These are phyloP conservation scores for Laticauda colubrina DNA, from an alignment of 2,113 vertebrate genomes.

Conservation along the genomic window DNA sequence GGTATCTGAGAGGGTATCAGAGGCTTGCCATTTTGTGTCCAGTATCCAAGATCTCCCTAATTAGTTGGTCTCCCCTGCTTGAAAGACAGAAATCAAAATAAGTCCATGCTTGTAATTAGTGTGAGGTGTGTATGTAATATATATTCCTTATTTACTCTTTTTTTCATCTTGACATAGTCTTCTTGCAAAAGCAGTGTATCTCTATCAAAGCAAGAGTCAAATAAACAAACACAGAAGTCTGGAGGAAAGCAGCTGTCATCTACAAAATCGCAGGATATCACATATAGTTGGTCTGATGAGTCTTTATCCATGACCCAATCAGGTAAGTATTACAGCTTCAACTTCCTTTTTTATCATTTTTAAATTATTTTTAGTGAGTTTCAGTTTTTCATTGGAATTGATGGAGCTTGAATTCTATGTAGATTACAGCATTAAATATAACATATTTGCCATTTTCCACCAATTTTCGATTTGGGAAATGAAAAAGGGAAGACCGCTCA, in stretches of 20 bases:
- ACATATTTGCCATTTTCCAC: background rate
- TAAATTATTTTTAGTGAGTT: background rate
- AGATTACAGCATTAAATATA: background rate
- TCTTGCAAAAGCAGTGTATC: conserved; percentile 76
- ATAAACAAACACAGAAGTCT: conserved; percentile 63
- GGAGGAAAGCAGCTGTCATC: conserved; percentile 69
- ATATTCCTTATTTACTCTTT: conserved; percentile 26
- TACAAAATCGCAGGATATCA: conserved; percentile 68
- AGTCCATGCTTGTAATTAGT: conserved; percentile 19
- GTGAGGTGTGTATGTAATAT: background rate
- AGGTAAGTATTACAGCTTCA: conserved; percentile 71
- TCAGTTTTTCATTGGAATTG: background rate
- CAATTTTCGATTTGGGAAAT: background rate
- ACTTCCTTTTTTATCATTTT: background rate
- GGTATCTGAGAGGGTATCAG: background rate
- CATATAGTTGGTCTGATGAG: conserved; percentile 76
- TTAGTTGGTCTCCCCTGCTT: background rate
- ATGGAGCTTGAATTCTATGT: background rate
- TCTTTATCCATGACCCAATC: conserved; percentile 78
- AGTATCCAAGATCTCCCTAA: background rate
- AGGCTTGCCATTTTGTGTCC: background rate
- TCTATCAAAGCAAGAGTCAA: conserved; percentile 74
- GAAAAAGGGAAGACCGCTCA: background rate
- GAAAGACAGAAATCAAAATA: background rate
- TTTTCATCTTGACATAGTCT: conserved; percentile 64